Conservation (phyloP, 1,140 invertebrate species). For the Drosophila bocqueti region DNA sequence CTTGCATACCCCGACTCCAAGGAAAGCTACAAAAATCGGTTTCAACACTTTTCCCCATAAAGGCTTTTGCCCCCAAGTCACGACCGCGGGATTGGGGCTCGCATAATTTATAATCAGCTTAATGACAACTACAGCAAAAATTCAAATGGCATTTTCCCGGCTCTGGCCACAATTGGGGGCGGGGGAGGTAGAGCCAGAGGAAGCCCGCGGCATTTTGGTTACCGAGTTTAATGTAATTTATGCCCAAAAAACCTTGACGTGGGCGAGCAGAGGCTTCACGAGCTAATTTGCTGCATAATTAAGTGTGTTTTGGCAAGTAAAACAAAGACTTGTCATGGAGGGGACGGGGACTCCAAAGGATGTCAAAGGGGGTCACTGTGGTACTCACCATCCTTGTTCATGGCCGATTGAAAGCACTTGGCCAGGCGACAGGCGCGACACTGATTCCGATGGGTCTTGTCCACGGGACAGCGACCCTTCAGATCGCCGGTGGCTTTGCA, state of each 20-base stretch:
- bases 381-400: constrained; percentile 99
- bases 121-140: constrained; percentile 75
- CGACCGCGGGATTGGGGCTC: constrained; percentile 19
- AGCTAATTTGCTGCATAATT: constrained; percentile 82
- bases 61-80: constrained; percentile 11
- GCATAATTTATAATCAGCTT: constrained; percentile 83
- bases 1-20: neutral
- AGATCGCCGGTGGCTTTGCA: constrained; percentile 97
- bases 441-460: constrained; percentile 98
- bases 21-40: constrained; percentile 20
- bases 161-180: constrained; percentile 14
- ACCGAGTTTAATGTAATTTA: constrained; percentile 75
- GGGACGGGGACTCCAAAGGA: neutral
- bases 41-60: constrained; percentile 22
- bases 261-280: constrained; percentile 29
- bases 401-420: constrained; percentile 98
- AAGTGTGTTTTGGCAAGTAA: constrained; percentile 68
- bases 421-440: constrained; percentile 97
- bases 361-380: neutral
- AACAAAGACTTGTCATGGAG: constrained; percentile 65
- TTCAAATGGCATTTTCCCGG: constrained; percentile 40
- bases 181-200: neutral
- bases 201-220: constrained; percentile 74
- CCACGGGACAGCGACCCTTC: constrained; percentile 97
- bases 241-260: constrained; percentile 50